These are phyloP conservation scores for Linepithema humile DNA, from an alignment of 1,140 invertebrate genomes.

Conservation along the genomic window DNA sequence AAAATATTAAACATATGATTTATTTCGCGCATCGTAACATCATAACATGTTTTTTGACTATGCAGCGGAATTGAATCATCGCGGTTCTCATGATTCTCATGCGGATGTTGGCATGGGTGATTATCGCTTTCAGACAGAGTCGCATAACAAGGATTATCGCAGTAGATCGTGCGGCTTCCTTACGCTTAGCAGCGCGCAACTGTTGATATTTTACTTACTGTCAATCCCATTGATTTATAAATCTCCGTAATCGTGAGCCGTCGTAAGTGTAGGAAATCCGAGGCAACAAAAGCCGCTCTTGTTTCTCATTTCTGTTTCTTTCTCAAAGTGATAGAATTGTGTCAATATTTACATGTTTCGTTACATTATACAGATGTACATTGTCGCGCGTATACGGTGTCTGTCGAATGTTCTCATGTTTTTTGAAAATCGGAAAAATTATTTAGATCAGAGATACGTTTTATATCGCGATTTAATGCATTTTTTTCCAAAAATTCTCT, in stretches of 20 bases:
- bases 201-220: constrained; percentile 22
- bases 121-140: background rate
- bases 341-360: no score
- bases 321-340: no score
- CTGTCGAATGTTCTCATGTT: no score
- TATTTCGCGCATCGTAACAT: background rate
- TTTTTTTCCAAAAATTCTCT: no score
- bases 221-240: background rate
- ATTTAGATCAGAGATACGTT: no score
- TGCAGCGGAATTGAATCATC: constrained; percentile 6
- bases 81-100: background rate
- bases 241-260: background rate
- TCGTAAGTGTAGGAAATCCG: background rate
- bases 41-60: background rate
- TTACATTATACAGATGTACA: no score
- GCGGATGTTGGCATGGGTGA: background rate
- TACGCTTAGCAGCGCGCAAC: background rate
- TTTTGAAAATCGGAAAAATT: no score
- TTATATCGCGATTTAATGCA: background rate
- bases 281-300: background rate
- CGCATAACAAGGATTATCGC: background rate
- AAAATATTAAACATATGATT: background rate
- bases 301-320: no score
- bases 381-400: no score
- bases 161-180: constrained; percentile 4